Evolutionary conservation across 2,113 vertebrate species (phyloP).

Genomic region (Atherinomorus stipes): DNA sequence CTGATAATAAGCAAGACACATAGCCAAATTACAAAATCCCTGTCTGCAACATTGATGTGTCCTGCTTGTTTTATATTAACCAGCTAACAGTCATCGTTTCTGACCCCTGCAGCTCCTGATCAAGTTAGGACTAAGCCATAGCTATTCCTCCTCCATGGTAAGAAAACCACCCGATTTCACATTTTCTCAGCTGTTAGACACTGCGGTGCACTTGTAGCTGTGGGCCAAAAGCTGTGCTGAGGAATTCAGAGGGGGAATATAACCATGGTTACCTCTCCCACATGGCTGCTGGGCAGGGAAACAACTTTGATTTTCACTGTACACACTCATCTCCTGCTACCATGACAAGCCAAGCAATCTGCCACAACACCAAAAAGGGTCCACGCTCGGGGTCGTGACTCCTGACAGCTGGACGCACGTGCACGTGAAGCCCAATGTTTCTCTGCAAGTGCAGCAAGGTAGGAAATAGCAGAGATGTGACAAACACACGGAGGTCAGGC

Average conservation of each 20-base stretch:
- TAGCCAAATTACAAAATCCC: conserved; percentile 1
- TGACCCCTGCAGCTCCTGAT: conserved; percentile 10
- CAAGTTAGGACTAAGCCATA: neutral
- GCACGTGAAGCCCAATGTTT: conserved; percentile 10
- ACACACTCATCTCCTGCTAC: conserved; percentile 28
- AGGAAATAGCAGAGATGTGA: conserved; percentile 7
- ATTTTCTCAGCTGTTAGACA: conserved; percentile 35
- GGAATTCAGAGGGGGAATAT: conserved; percentile 46
- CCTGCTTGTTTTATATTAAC: conserved; percentile 4
- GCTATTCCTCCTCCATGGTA: conserved; percentile 9
- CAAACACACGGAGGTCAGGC: conserved; percentile 20
- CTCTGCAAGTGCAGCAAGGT: neutral
- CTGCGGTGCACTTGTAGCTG: conserved; percentile 50
- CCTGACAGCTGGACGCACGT: conserved; percentile 20
- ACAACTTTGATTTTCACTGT: conserved; percentile 47
- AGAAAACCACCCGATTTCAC: conserved; percentile 22
- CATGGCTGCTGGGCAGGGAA: conserved; percentile 53
- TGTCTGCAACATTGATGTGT: neutral
- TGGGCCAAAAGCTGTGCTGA: conserved; percentile 54
- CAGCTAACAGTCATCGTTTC: conserved; percentile 1
- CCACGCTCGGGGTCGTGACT: conserved; percentile 15
- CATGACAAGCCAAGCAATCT: conserved; percentile 51
- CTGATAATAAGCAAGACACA: neutral
- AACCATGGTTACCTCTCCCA: conserved; percentile 73
- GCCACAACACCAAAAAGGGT: conserved; percentile 39